Conservation (phyloP, 1,140 invertebrate species). For the Asobara japonica region DNA sequence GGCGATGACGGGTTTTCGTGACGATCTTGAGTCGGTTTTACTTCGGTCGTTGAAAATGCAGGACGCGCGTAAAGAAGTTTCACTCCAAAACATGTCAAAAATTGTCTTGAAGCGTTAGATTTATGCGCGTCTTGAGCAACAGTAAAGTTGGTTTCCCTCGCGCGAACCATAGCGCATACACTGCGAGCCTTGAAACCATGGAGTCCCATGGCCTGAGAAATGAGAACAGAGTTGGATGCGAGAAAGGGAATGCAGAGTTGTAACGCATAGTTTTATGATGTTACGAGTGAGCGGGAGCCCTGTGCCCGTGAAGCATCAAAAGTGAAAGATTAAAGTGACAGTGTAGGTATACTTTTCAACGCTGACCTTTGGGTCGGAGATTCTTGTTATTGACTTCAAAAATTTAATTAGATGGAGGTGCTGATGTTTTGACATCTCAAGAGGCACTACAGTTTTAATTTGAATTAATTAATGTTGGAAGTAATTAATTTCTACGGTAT, state of each 20-base stretch:
- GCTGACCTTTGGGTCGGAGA: not conserved
- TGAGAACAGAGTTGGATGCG: not conserved
- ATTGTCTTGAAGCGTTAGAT: not conserved
- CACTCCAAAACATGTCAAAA: too few relatives aligned
- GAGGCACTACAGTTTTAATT: not conserved
- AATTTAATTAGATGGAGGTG: not conserved
- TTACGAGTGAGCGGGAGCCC: not conserved
- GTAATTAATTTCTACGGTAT: not conserved
- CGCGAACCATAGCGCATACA: not conserved
- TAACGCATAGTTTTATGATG: not conserved
- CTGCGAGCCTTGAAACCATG: not conserved
- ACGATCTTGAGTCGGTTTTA: too few relatives aligned
- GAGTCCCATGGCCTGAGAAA: not conserved
- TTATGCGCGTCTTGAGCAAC: not conserved
- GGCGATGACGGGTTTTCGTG: too few relatives aligned
- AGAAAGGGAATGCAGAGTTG: not conserved
- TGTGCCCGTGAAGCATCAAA: constrained; percentile 3
- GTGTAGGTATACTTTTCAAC: not conserved
- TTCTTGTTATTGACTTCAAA: not conserved
- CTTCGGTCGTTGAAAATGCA: too few relatives aligned
- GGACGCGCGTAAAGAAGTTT: too few relatives aligned
- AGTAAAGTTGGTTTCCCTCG: not conserved
- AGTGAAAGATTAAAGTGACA: constrained; percentile 4
- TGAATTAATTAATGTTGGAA: not conserved
- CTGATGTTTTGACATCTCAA: not conserved